Evolutionary conservation across 2,888 invertebrate species (phyloP), one percentile per base, ranked within the genome.

Genomic region (Andricus curvator): DNA sequence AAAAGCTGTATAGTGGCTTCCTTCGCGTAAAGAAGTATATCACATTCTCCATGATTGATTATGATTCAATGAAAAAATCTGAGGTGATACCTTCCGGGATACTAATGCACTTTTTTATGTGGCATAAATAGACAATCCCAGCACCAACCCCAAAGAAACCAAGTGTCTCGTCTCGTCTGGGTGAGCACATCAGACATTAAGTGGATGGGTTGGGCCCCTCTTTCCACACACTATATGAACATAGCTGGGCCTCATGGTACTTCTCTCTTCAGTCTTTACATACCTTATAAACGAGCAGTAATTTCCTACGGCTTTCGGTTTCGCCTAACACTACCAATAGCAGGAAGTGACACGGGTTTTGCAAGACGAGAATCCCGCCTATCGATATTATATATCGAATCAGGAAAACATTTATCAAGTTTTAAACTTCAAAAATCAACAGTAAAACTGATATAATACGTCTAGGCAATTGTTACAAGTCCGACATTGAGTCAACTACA

Each of bases 331-430:
- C 74, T 74, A 41, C 83, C 82, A 82, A 83, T 84, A 83, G 82
- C 84, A 83, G 83, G 84, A 84, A 84, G 80, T 84, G 83, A 84
- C 83, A 82, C 82, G 79, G 79, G 74, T 84, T 82, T 77, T 78
- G 82, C 56, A 78, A 67, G 68, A 80, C 77, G 79, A 33, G 15
- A n/a, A 51, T 74, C 33, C 56, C 60, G 13, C 51, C 74, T 33
- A 33, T 74, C 60, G 13, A 62, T 25, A 11, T 44, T 15, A 4
- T 15, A 15, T 15, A 44, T 62, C 25, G 62, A 11, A 15, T 62
- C 25, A 62, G 22, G 25, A 62, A 62, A 15, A 25, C 25, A 62
- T 62, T 62, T 62, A 62, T 22, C 25, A 25, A 62, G 8, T 13
- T 62, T 5, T 5, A 25, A 62, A 22, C 4, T 25, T 22, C 0